A percentile compares a stretch with the other conserved stretches of the same genome.
Evolutionary conservation across 2,113 vertebrate species (phyloP).

Genomic region (Oceanites oceanicus): DNA sequence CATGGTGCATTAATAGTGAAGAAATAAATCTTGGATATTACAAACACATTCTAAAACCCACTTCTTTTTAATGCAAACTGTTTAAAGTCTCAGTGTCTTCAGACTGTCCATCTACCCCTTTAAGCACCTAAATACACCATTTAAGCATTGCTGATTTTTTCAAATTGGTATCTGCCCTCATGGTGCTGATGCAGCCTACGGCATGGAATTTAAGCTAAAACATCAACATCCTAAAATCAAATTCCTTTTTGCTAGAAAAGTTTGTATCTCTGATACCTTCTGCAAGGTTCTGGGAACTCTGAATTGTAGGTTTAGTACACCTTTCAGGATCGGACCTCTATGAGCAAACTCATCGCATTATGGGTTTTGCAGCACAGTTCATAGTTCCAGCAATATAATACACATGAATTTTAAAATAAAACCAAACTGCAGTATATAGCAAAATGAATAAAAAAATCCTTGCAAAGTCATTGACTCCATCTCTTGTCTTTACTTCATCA

Average conservation of each 20-base stretch:
- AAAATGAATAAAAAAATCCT: neutral
- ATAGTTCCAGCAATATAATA: neutral
- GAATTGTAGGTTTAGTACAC: neutral
- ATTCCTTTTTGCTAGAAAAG: neutral
- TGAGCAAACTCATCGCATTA: neutral
- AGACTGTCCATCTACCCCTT: neutral
- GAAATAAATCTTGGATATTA: neutral
- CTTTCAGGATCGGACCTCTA: neutral
- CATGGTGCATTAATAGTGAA: neutral
- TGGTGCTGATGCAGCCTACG: neutral
- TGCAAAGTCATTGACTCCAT: neutral
- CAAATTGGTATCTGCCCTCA: neutral
- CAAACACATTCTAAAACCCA: neutral
- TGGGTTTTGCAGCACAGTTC: neutral
- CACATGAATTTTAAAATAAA: neutral
- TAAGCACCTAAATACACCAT: neutral
- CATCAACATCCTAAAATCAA: neutral
- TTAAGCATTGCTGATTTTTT: neutral
- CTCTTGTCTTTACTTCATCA: neutral
- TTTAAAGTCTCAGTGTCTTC: neutral
- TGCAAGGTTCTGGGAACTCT: neutral
- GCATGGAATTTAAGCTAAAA: neutral
- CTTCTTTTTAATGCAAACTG: neutral
- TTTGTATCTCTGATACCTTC: neutral
- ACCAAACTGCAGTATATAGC: neutral